phyloP scores from a whole-genome alignment of 2,888 invertebrate genomes.

The Chaetogeoica ovagalla region DNA sequence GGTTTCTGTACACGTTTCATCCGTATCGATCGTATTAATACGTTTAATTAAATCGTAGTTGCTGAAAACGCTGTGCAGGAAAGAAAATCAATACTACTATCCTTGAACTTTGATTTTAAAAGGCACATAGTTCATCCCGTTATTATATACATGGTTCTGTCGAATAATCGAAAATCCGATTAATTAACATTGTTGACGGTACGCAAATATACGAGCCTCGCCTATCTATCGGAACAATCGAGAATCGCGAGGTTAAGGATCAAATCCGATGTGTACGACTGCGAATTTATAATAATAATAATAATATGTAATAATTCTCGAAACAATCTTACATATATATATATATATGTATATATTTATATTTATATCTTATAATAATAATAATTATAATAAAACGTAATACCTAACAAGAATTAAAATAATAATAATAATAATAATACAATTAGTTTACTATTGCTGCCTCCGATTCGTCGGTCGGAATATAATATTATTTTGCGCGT shows the following conservation, averaged over 20 bases:
- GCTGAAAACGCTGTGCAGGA: too few species aligned
- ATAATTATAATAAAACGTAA: not conserved
- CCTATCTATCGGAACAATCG: not conserved
- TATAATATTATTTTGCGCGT: not conserved
- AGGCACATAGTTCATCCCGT: not conserved
- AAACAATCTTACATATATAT: not conserved
- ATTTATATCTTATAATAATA: slow-evolving; percentile 9
- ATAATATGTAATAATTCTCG: not conserved
- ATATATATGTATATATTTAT: not conserved
- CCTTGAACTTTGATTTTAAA: slow-evolving; percentile 11
- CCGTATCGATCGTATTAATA: too few species aligned
- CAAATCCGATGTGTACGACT: not conserved
- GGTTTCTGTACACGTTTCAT: too few species aligned
- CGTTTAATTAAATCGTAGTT: too few species aligned
- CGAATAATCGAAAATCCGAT: slow-evolving; percentile 6
- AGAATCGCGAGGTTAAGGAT: slow-evolving; percentile 18
- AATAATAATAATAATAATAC: not conserved
- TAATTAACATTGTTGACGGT: slow-evolving; percentile 5
- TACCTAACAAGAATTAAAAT: slow-evolving; percentile 7
- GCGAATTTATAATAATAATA: not conserved
- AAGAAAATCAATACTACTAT: slow-evolving; percentile 6
- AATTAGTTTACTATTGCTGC: not conserved
- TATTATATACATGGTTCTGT: not conserved
- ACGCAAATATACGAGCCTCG: too few species aligned
- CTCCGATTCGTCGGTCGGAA: not conserved